Percentiles rank a stretch among this genome's conserved stretches.
These are phyloP conservation scores for Lagopus leucura DNA, from an alignment of 2,113 vertebrate species.

Conservation along the genomic window DNA sequence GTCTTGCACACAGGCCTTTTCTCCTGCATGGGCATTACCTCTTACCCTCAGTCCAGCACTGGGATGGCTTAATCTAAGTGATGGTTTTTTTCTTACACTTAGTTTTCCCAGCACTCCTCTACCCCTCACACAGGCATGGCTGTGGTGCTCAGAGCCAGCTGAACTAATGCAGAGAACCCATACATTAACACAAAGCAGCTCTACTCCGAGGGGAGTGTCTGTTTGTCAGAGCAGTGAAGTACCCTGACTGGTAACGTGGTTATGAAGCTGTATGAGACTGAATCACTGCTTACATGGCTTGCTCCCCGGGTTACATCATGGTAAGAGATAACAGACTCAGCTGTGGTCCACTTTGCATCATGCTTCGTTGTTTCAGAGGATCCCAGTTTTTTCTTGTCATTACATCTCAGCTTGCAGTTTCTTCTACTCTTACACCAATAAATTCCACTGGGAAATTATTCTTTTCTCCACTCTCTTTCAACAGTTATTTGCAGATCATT, in stretches of 20 bases:
- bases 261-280: fast-evolving
- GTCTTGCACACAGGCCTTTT: neutral
- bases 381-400: neutral
- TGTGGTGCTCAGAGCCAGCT: neutral
- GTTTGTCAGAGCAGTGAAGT: neutral
- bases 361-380: neutral
- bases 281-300: neutral
- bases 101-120: neutral
- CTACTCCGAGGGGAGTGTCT: neutral
- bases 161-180: neutral
- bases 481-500: neutral
- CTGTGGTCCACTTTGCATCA: neutral
- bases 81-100: neutral
- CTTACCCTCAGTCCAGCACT: neutral
- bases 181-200: neutral
- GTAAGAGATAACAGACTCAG: fast-evolving
- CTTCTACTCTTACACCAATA: fast-evolving
- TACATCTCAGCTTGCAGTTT: neutral
- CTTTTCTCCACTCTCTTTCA: neutral
- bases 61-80: neutral
- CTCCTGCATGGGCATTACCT: neutral
- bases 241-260: neutral
- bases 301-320: neutral
- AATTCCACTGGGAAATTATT: neutral
- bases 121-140: neutral